Percentiles rank a stretch among this genome's conserved stretches.
Conservation (phyloP, 1,140 invertebrate species). For the Cotesia glomerata region DNA sequence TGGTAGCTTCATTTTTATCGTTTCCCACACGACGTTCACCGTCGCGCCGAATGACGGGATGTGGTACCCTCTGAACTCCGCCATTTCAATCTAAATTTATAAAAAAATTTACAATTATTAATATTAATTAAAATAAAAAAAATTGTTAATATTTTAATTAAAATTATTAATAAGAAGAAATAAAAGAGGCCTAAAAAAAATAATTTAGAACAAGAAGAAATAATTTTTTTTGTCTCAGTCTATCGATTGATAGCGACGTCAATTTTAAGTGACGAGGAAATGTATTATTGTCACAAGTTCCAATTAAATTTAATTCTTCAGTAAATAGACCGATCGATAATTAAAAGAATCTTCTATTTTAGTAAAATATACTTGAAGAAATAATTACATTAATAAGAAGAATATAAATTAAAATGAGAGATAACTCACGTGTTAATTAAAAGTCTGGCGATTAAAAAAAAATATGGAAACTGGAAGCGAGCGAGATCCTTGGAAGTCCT, state of each 20-base stretch:
- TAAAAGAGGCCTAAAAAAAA: background rate
- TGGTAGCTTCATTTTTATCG: constrained; percentile 77
- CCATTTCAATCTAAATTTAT: constrained; percentile 54
- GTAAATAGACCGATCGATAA: background rate
- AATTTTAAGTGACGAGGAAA: too few relatives aligned
- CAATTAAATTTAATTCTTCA: background rate
- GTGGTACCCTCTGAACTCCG: constrained; percentile 67
- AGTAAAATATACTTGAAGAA: too few relatives aligned
- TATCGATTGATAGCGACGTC: too few relatives aligned
- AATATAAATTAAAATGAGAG: background rate
- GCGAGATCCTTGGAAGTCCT: background rate
- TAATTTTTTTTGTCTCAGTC: too few relatives aligned
- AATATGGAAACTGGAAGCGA: background rate
- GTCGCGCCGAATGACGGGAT: constrained; percentile 77
- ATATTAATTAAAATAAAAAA: too few relatives aligned
- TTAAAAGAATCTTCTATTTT: too few relatives aligned
- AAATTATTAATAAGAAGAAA: background rate
- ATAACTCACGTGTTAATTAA: constrained; percentile 7
- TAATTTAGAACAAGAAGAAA: background rate
- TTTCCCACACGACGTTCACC: constrained; percentile 80
- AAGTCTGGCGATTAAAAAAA: background rate
- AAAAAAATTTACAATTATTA: too few relatives aligned
- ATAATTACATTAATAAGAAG: background rate
- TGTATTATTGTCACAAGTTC: too few relatives aligned
- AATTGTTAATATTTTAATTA: background rate